Evolutionary conservation across 2,888 invertebrate genomes (phyloP), one percentile per base, ranked within the genome.

Genomic region (Mechanitis mazaeus): DNA sequence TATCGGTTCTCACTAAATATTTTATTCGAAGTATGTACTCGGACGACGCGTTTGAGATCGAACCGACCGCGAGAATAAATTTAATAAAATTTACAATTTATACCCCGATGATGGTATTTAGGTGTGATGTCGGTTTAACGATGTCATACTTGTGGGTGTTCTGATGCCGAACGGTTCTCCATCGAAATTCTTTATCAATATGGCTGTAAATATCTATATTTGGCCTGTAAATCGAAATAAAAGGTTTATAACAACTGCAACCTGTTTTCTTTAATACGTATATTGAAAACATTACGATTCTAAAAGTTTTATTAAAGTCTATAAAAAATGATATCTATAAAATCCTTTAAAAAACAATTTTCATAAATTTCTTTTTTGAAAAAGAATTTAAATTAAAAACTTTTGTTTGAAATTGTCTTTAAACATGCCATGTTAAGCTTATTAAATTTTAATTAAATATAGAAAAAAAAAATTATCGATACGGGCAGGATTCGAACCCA

Each of bases 151-250:
- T 42, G 59, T 63, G 65, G 20, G 68, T 70, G 69, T 70, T 71
- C 70, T 65, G 65, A 70, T 68, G 67, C 66, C 66, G 63, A 66
- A 54, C 53, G 58, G 55, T 64, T 62, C 56, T 50, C 61, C 61
- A 62, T 64, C 60, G 20, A 20, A 20, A 20, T 20, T 20, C 20
- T 20, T 20, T 20, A 20, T 20, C n/a, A 20, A 38, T 5, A 38
- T 9, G 3, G 33, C 45, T 12, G 20, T 20, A 12, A 50, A 58
- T 12, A 20, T 20, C 20, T 20, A 20, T 20, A 20, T 20, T 20
- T 20, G 20, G 20, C 20, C 20, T n/a, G 3, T 55, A 47, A n/a
- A 47, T 47, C 20, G 1, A 20, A 47, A 47, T 47, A 47, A 47
- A 47, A 47, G 3, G 7, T n/a, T 20, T 47, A n/a, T 47, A 47